Conservation (phyloP, 2,113 vertebrate species). For the Eubucco bourcierii region DNA sequence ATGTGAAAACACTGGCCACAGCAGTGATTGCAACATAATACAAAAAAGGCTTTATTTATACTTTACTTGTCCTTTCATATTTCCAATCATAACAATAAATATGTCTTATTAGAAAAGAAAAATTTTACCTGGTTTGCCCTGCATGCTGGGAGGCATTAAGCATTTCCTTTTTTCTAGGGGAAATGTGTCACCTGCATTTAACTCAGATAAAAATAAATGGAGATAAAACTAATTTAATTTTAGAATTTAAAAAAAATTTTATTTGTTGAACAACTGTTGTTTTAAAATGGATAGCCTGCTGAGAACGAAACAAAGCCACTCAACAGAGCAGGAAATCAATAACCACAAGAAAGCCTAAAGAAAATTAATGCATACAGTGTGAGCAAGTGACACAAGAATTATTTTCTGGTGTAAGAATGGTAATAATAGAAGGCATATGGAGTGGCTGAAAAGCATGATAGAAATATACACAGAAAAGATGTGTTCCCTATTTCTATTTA, state of each 20-base stretch:
- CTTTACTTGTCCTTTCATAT: slow-evolving; percentile 11
- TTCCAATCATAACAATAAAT: slow-evolving; percentile 45
- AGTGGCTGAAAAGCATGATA: not conserved
- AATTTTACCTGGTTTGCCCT: not conserved
- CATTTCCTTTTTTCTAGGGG: not conserved
- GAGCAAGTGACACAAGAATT: slow-evolving; percentile 40
- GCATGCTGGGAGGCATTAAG: not conserved
- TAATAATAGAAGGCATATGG: slow-evolving; percentile 53
- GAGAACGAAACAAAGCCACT: slow-evolving; percentile 56
- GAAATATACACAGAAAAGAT: slow-evolving; percentile 13
- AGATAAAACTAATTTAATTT: slow-evolving; percentile 64
- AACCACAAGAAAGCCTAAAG: slow-evolving; percentile 60
- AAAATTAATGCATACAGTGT: slow-evolving; percentile 46
- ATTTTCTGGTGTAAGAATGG: slow-evolving; percentile 52
- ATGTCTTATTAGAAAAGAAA: not conserved
- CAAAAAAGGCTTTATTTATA: slow-evolving; percentile 42
- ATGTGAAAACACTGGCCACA: slow-evolving; percentile 11
- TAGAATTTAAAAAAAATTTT: not conserved
- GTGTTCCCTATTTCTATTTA: slow-evolving; percentile 43
- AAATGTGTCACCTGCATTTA: slow-evolving; percentile 33
- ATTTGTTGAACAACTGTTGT: slow-evolving; percentile 54
- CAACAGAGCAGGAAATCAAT: slow-evolving; percentile 66
- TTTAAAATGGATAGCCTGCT: slow-evolving; percentile 55
- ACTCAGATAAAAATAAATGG: slow-evolving; percentile 44
- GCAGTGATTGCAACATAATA: slow-evolving; percentile 14